Base-by-base conservation (phyloP, 2,113 vertebrate genomes). In the Paratilapia polleni region DNA sequence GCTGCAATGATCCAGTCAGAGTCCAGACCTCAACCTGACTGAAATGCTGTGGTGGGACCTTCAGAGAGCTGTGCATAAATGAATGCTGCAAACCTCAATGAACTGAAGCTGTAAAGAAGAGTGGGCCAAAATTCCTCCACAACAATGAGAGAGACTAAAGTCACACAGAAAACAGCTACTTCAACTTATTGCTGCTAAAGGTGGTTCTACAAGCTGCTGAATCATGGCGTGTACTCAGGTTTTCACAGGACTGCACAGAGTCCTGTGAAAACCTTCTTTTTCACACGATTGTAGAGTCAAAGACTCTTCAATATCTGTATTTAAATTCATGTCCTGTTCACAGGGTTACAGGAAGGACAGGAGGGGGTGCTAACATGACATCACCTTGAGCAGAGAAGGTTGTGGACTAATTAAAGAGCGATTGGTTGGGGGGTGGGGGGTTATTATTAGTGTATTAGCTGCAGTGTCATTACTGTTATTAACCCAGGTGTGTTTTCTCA, bases 401-500 rank as follows among this genome's bases (percentile, higher is more conserved):
- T n/a, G 54, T 80, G 81, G 24, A 2, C 62, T 86, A 87, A 90
- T 90, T 90, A 66, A 76, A 59, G 85, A 26, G 63, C 13, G 36
- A 19, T 36, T 59, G 66, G 43, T 31, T 73, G 47, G 43, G 41
- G 24, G 64, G 28, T 28, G 43, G 43, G 43, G 43, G 47, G 47
- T 20, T 89, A 92, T 92, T 88, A 91, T 88, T 89, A 89, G 70
- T 81, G 31, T 58, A 62, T 89, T 88, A 87, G 89, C 80, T 6
- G 49, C 36, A 9, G 81, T 2, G 74, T 91, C 79, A 89, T 92
- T 88, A 89, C 68, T 13, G n/a, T 87, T 73, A 84, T 88, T 90
- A 87, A 82, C 54, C 62, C 91, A 89, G 85, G 91, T 90, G 89
- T 92, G 91, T 92, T 92, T 92, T 92, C 89, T 83, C 88, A 91